phyloP scores from a whole-genome alignment of 2,113 vertebrate species.

The Triplophysa siluroides region DNA sequence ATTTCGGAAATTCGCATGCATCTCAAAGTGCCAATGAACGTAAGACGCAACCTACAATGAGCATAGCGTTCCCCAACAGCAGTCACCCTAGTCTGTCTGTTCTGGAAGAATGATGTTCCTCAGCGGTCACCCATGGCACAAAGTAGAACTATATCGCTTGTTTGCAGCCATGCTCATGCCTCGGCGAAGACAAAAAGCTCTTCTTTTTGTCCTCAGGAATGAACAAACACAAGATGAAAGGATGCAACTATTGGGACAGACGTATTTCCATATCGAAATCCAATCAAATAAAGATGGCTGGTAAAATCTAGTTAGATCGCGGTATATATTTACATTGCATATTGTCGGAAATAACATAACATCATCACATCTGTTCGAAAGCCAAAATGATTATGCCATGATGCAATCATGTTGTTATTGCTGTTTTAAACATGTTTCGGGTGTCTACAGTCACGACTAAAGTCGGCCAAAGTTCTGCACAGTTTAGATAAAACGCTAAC shows the following conservation, averaged over 20 bases:
- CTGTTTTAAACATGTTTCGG: too few species aligned
- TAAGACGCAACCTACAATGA: slow-evolving; percentile 45
- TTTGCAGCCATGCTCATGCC: slow-evolving; percentile 32
- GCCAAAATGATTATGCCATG: neutral
- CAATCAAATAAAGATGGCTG: slow-evolving; percentile 1
- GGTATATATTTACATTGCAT: neutral
- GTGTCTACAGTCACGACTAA: too few species aligned
- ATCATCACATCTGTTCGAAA: too few species aligned
- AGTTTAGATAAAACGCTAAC: too few species aligned
- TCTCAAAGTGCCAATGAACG: slow-evolving; percentile 45
- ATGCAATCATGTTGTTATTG: neutral
- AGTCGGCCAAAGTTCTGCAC: too few species aligned
- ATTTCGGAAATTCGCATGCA: slow-evolving; percentile 38
- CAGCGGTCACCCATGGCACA: slow-evolving; percentile 44
- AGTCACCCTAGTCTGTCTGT: slow-evolving; percentile 30
- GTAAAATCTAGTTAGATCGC: neutral
- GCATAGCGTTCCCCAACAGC: slow-evolving; percentile 47
- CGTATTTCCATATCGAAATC: slow-evolving; percentile 34
- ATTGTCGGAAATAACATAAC: neutral
- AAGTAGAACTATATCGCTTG: slow-evolving; percentile 30
- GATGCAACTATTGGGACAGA: neutral
- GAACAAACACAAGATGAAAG: slow-evolving; percentile 21
- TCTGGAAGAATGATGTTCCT: slow-evolving; percentile 49
- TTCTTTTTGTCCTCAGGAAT: slow-evolving; percentile 38
- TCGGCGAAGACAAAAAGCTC: slow-evolving; percentile 31